Base-by-base conservation (phyloP, 2,797 vertebrate genomes). In the Rallus crepitans region DNA sequence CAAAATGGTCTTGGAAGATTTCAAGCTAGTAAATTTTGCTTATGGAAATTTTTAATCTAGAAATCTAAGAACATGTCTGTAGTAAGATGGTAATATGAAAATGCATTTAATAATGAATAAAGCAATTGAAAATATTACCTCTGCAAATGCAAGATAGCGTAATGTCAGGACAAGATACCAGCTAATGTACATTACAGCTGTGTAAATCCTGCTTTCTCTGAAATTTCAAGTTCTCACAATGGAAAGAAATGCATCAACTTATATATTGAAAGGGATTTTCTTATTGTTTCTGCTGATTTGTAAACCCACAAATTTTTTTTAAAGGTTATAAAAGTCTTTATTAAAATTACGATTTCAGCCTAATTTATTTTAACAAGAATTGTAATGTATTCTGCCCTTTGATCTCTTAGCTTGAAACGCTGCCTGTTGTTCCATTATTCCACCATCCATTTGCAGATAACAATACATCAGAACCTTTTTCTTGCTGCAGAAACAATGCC, bases 351-450 rank as follows among this genome's bases (percentile, higher is more conserved):
- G 1, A 95, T 96, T 95, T 97, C 96, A 94, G 78, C 27, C 96
- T 98, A 98, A 98, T 98, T 98, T 98, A 98, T 98, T 98, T 98
- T 98, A 97, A 98, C 96, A 98, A 97, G 97, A 98, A 98, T 98
- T 97, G 96, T 97, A 98, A 98, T 97, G 91, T 92, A 97, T 98
- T 97, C 96, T 97, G 97, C 96, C 97, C 97, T 98, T 98, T 98
- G 98, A 98, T 98, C 98, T 97, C 81, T 84, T 87, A 86, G 93
- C 96, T 98, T 98, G 97, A 98, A 98, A 98, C 30, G 90, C 95
- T 98, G 98, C 97, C 97, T 98, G 98, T 98, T 98, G 95, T 98
- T 98, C 98, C 97, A 98, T 98, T 98, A 98, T 98, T 98, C 96
- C 91, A 23, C 97, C 97, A 98, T 98, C 97, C 98, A 98, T 98